phyloP scores from a whole-genome alignment of 1,140 invertebrate species.

The Chironomus striatipennis region DNA sequence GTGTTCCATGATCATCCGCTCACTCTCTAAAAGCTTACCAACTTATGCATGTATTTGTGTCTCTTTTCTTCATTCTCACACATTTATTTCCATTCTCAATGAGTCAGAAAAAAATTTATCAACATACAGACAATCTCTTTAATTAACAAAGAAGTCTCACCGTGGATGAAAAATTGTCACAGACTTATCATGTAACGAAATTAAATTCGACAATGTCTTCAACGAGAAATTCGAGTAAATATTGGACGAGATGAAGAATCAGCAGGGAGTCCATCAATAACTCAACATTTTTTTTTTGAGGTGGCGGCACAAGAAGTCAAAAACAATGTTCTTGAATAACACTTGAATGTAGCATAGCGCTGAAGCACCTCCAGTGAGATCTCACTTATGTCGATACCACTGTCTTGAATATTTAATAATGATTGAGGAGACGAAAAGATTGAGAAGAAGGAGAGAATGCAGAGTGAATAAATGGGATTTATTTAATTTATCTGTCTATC shows the following conservation, averaged over 20 bases:
- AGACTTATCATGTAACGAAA: constrained; percentile 1
- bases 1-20: neutral
- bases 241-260: neutral
- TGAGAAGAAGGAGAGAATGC: too few species aligned
- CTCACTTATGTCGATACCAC: too few species aligned
- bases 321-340: constrained; percentile 9
- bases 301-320: neutral
- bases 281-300: neutral
- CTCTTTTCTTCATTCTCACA: neutral
- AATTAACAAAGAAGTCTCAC: neutral
- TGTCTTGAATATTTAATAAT: too few species aligned
- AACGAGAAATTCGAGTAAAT: too few species aligned
- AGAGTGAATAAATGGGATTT: too few species aligned
- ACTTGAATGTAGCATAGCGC: neutral
- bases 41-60: neutral
- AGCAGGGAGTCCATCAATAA: neutral
- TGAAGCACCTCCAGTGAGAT: too few species aligned
- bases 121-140: neutral
- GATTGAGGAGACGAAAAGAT: too few species aligned
- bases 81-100: neutral
- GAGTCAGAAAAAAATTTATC: neutral
- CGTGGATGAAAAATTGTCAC: neutral
- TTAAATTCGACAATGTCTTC: neutral
- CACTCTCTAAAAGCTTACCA: neutral
- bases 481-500: too few species aligned